phyloP scores from a whole-genome alignment of 2,888 invertebrate genomes.

The Caenorhabditis doughertyi region DNA sequence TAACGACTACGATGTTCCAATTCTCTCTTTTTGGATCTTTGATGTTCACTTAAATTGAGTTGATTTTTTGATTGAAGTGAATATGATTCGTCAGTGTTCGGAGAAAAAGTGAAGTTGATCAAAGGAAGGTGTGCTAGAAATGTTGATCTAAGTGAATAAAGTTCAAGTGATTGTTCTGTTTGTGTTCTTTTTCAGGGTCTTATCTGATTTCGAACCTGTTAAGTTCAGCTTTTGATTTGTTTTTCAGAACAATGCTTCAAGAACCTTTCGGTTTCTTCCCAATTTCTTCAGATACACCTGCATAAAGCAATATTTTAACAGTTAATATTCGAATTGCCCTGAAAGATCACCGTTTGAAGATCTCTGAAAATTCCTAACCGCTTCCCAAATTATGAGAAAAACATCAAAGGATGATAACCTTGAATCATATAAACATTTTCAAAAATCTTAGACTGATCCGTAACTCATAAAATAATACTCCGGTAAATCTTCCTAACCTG shows the following conservation, averaged over 20 bases:
- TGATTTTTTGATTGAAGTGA: conserved; percentile 14
- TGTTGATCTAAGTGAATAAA: neutral
- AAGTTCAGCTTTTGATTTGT: neutral
- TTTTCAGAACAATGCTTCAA: conserved; percentile 7
- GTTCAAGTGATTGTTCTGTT: neutral
- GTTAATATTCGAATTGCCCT: conserved; percentile 3
- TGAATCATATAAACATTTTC: conserved; percentile 1
- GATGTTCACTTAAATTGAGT: conserved; percentile 8
- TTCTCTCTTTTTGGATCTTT: conserved; percentile 2
- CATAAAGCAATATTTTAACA: neutral
- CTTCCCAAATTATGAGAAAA: neutral
- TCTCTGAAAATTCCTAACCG: neutral
- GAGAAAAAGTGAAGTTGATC: neutral
- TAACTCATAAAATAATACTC: neutral
- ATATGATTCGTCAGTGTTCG: conserved; percentile 3
- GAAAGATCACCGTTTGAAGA: neutral
- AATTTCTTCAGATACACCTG: conserved; percentile 30
- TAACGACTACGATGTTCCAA: conserved; percentile 1
- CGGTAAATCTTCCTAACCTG: neutral
- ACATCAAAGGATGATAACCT: neutral
- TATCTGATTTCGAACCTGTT: neutral
- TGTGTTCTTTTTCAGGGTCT: neutral
- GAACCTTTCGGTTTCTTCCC: conserved; percentile 7
- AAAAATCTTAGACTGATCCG: neutral
- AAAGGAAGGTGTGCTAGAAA: neutral